Conservation (phyloP, 1,140 invertebrate species). For the Neuroterus valhalla region DNA sequence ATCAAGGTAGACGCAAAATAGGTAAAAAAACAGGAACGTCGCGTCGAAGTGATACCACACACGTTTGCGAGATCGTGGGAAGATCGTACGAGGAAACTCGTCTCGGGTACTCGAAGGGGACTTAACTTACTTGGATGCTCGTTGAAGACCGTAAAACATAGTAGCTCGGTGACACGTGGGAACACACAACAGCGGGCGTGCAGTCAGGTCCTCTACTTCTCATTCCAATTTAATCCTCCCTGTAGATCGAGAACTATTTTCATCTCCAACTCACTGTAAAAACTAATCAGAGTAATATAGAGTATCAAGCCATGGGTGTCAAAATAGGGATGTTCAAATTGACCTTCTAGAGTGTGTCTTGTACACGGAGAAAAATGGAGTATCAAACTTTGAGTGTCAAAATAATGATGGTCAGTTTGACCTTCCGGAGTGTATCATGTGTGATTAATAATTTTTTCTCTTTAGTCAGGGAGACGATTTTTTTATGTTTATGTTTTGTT, state of each 20-base stretch:
- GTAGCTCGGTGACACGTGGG: constrained; percentile 58
- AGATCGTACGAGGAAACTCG: constrained; percentile 61
- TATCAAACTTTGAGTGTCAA: too few relatives aligned
- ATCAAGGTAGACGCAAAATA: constrained; percentile 55
- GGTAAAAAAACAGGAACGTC: constrained; percentile 50
- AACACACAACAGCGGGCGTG: constrained; percentile 42
- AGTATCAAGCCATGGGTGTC: too few relatives aligned
- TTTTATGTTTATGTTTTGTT: too few relatives aligned
- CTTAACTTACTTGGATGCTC: constrained; percentile 55
- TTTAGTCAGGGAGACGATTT: too few relatives aligned
- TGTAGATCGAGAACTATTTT: not conserved
- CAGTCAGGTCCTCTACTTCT: not conserved
- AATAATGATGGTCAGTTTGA: too few relatives aligned
- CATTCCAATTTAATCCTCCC: not conserved
- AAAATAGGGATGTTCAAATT: too few relatives aligned
- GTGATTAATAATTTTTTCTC: too few relatives aligned
- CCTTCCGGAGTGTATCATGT: too few relatives aligned
- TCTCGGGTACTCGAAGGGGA: constrained; percentile 49
- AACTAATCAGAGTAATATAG: too few relatives aligned
- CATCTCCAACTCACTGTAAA: not conserved
- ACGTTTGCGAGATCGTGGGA: constrained; percentile 54
- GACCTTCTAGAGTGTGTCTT: too few relatives aligned
- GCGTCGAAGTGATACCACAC: constrained; percentile 46
- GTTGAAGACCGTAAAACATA: constrained; percentile 60
- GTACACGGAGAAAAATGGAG: too few relatives aligned